Evolutionary conservation across 2,888 invertebrate species (phyloP).

Genomic region (Epinotia bilunana): DNA sequence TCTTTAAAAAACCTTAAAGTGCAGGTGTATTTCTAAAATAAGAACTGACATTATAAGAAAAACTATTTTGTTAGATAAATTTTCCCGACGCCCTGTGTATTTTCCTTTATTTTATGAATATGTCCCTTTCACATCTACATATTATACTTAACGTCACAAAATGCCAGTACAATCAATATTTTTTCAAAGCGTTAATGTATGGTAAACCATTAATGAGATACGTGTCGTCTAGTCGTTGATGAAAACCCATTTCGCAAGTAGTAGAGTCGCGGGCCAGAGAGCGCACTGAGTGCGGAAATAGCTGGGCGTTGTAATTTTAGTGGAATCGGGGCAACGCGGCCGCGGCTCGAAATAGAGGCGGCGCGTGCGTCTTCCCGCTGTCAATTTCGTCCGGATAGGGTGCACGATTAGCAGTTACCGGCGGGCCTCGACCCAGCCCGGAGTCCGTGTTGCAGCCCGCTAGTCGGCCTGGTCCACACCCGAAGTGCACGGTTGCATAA

Average conservation of each 20-base stretch:
- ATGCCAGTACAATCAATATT: not conserved
- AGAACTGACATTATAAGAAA: too few relatives aligned
- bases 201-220: conserved; percentile 1
- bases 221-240: conserved; percentile 25
- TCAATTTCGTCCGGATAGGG: conserved; percentile 83
- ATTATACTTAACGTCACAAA: not conserved
- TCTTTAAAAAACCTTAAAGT: too few relatives aligned
- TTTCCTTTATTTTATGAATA: not conserved
- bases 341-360: conserved; percentile 81
- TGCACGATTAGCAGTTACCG: conserved; percentile 71
- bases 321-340: conserved; percentile 84
- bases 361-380: conserved; percentile 77
- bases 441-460: conserved; percentile 58
- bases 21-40: too few relatives aligned
- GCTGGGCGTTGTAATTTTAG: conserved; percentile 82
- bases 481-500: conserved; percentile 65
- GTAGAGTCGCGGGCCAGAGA: conserved; percentile 67
- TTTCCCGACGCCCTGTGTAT: too few relatives aligned
- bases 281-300: conserved; percentile 82
- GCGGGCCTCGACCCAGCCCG: conserved; percentile 49
- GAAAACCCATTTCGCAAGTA: conserved; percentile 64
- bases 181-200: not conserved
- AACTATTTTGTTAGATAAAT: too few relatives aligned
- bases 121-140: not conserved
- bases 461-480: conserved; percentile 33